Evolutionary conservation across 2,888 invertebrate species (phyloP), one percentile per base, ranked within the genome.

Genomic region (Sussaba pulchella): DNA sequence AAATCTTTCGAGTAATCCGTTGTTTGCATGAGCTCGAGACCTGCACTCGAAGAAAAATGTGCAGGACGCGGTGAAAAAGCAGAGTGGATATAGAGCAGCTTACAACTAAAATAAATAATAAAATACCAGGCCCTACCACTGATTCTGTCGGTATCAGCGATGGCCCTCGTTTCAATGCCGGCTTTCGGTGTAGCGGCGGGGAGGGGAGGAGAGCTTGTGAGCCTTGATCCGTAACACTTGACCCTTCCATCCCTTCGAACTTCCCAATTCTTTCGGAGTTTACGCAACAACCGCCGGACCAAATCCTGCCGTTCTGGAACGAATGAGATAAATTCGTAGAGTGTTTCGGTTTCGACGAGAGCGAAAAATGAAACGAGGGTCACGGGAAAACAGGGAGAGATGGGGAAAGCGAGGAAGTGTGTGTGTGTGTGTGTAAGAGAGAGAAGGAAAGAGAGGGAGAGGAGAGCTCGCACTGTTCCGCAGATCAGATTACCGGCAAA

Each of bases 401-500:
- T 8, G 36, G 67, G 50, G 31, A 31, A 31, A 31, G 31, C n/a
- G n/a, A n/a, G n/a, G n/a, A n/a, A n/a, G n/a, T n/a, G n/a, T n/a
- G n/a, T n/a, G n/a, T n/a, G n/a, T n/a, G n/a, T n/a, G n/a, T n/a
- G n/a, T n/a, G n/a, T n/a, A n/a, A n/a, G n/a, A n/a, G n/a, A 47
- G 50, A 50, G 52, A 45, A 52, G 45, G 43, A 43, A 57, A 57
- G 45, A 63, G 9, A 41, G 9, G 12, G 63, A 78, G 6, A 41
- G 67, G 52, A 69, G 66, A 39, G 31, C 41, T 59, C n/a, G 8
- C 14, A 64, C 45, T 41, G n/a, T 19, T 45, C 31, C 26, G 67
- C 47, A 69, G 61, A 73, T 72, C 63, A 63, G 72, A 63, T 77
- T 69, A 77, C 66, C 24, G 47, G 64, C 61, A 45, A 76, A 67